Base-by-base conservation (phyloP, 2,888 invertebrate species). In the Andrena trimmerana region DNA sequence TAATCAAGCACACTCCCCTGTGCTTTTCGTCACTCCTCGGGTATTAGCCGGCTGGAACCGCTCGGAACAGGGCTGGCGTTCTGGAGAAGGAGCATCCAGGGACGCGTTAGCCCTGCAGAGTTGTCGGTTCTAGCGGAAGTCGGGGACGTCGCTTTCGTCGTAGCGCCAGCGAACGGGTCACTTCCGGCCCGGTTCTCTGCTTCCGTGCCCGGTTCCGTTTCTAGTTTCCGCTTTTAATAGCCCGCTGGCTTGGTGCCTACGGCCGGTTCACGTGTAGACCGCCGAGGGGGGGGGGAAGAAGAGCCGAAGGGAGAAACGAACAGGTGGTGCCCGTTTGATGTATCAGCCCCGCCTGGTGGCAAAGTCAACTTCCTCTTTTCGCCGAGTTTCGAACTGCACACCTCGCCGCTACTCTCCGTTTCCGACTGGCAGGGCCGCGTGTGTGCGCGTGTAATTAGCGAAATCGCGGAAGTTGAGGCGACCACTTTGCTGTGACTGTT, bases 141-240 rank as follows among this genome's bases (percentile, higher is more conserved):
- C 71, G 66, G 79, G 59, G 80, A 81, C 85, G 83, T 84, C 86
- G 85, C 72, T 86, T 82, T 88, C 83, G 81, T 83, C 88, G 85
- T 78, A 80, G 82, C 86, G 79, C 85, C 86, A 84, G 90, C 90
- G 91, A 92, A 92, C 90, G 91, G 91, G 88, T 87, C 88, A 89
- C 90, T 90, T 93, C 92, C 93, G 89, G 87, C 71, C 89, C 88
- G 90, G 88, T 88, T 89, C 89, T 89, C 90, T 90, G 78, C 89
- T 92, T 92, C 92, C 91, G 91, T 69, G 71, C 88, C 89, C 89
- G 90, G 69, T 86, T 91, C 92, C 93, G 92, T 54, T 87, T 90
- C 80, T 88, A 87, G 90, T 92, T 92, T 92, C 93, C 93, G 91
- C 82, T 90, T 91, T 92, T 90, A 92, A 92, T 92, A 90, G 89